Evolutionary conservation across 2,888 invertebrate genomes (phyloP), one percentile per base, ranked within the genome.

Genomic region (Camptogramma bilineatum): DNA sequence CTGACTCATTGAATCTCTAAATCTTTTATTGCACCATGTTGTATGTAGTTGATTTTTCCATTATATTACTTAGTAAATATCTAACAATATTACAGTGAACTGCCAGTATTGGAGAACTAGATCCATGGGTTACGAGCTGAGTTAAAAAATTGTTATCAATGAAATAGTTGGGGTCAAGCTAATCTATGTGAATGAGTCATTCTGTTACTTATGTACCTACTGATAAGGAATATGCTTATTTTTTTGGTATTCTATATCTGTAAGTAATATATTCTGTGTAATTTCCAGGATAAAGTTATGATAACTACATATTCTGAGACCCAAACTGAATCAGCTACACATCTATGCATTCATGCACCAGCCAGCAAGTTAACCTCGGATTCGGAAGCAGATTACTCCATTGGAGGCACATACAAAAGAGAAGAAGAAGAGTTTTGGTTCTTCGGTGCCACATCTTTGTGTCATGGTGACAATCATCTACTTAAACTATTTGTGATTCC

Each of bases 401-500:
- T 93, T 31, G 92, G 92, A 31, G 92, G 91, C 24, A 86, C 87
- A 31, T 87, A 86, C 59, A 72, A 73, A 1, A 74, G 74, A 0
- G 62, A 72, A 0, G 75, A 77, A 4, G 73, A 89, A 9, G 89
- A 91, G 3, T 73, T 90, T 13, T 91, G 90, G 90, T 93, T 93
- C 66, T 88, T 82, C 59, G 86, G 71, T 21, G 80, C 82, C 42
- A 84, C 86, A 2, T 80, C 86, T 3, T 44, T 73, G 4, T 84
- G 83, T 52, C 85, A 85, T 5, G 84, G 83, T 8, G 62, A 76
- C 42, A 86, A 81, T 59, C 76, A 78, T 47, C 65, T 92, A 50
- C 72, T 93, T 0, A 91, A 85, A 68, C 68, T 93, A 56, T 91
- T 90, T 80, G 85, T 88, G 0, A 80, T 84, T 52, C 79, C 87